Conservation (phyloP, 2,797 vertebrate species). For the Tarsius wallacei region DNA sequence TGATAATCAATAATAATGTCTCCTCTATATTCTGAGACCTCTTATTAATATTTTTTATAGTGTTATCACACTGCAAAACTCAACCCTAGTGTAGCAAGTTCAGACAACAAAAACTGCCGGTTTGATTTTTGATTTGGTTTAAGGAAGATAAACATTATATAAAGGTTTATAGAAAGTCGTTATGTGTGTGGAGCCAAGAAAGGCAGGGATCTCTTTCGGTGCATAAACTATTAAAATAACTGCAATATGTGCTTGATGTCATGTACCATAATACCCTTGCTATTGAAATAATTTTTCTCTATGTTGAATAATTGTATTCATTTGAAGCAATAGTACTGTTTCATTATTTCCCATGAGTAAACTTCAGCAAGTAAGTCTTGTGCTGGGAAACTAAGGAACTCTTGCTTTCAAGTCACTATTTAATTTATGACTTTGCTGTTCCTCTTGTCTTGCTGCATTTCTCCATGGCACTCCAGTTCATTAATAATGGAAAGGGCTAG, state of each 20-base stretch:
- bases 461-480: constrained; percentile 90
- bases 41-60: constrained; percentile 26
- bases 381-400: constrained; percentile 67
- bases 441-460: constrained; percentile 92
- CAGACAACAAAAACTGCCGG: background rate
- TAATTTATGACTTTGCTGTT: constrained; percentile 94
- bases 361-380: constrained; percentile 71
- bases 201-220: background rate
- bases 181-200: background rate
- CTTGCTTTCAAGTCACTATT: constrained; percentile 92
- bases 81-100: background rate
- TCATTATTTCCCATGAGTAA: constrained; percentile 62
- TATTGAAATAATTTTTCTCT: constrained; percentile 69
- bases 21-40: background rate
- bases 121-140: constrained; percentile 43
- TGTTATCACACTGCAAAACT: constrained; percentile 28
- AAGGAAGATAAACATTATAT: background rate
- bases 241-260: background rate
- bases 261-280: constrained; percentile 40
- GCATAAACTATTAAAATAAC: constrained; percentile 56
- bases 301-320: constrained; percentile 67
- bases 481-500: constrained; percentile 93
- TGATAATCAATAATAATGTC: background rate
- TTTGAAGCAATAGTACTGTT: constrained; percentile 69
- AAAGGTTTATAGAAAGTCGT: background rate